phyloP scores from a whole-genome alignment of 1,140 invertebrate species.

The Zeugodacus cucurbitae region DNA sequence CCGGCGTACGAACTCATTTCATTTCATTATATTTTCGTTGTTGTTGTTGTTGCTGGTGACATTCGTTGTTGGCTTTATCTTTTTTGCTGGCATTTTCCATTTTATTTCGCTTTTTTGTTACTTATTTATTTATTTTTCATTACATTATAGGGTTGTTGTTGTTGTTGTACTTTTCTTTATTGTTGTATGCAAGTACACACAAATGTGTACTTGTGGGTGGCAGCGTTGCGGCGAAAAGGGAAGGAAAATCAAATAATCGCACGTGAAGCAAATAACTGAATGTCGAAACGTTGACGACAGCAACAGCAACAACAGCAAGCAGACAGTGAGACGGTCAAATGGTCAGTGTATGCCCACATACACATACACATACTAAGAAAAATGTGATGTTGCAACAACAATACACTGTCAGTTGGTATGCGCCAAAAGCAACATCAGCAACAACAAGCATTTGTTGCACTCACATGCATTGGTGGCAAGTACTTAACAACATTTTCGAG shows the following conservation, averaged over 20 bases:
- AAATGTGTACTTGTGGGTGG: background rate
- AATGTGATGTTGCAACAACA: background rate
- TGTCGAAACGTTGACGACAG: background rate
- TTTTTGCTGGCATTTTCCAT: constrained; percentile 12
- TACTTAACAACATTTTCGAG: background rate
- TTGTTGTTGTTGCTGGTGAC: background rate
- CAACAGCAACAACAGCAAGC: background rate
- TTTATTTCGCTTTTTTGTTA: background rate
- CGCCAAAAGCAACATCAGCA: background rate
- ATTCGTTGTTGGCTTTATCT: background rate
- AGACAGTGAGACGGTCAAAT: background rate
- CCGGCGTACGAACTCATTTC: constrained; percentile 1
- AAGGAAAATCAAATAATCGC: constrained; percentile 13
- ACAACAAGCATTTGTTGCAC: background rate
- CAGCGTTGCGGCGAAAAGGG: background rate
- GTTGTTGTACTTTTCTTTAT: background rate
- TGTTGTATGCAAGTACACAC: background rate
- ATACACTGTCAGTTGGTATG: background rate
- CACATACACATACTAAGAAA: background rate
- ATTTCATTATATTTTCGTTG: constrained; percentile 25
- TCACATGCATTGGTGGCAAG: background rate
- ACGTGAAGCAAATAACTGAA: constrained; percentile 34
- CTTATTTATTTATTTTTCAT: background rate
- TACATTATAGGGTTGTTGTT: background rate
- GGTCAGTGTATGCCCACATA: background rate